Conservation (phyloP, 1,140 invertebrate genomes). For the Panagrolaimus sp. region DNA sequence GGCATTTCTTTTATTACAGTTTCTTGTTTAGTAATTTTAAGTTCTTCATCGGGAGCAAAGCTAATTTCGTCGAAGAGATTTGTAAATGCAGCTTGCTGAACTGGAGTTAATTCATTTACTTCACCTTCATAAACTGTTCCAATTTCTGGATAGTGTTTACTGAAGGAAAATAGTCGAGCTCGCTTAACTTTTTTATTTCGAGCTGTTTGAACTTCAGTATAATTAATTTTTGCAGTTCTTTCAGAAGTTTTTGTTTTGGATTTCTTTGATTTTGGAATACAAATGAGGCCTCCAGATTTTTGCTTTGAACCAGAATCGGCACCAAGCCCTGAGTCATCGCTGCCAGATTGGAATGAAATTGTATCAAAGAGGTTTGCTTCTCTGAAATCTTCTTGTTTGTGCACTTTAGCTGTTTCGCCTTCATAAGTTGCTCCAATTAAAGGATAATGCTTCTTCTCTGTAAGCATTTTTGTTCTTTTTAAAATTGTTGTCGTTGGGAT, state of each 20-base stretch:
- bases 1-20: too few relatives aligned
- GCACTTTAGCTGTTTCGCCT: not conserved
- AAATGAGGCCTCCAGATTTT: not conserved
- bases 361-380: not conserved
- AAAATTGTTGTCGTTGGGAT: too few relatives aligned
- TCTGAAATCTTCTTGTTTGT: not conserved
- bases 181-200: not conserved
- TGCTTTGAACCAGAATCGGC: not conserved
- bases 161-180: not conserved
- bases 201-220: not conserved
- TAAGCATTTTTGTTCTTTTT: too few relatives aligned
- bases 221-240: not conserved
- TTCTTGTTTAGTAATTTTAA: too few relatives aligned
- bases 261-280: not conserved
- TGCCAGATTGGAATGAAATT: not conserved
- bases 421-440: not conserved
- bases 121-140: not conserved
- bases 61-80: not conserved
- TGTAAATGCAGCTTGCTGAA: not conserved
- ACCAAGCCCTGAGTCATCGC: not conserved
- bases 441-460: too few relatives aligned
- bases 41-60: not conserved
- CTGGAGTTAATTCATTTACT: not conserved
- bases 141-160: not conserved
- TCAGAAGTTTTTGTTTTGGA: not conserved